Evolutionary conservation across 2,113 vertebrate species (phyloP).

Genomic region (Pyxicephalus adspersus): DNA sequence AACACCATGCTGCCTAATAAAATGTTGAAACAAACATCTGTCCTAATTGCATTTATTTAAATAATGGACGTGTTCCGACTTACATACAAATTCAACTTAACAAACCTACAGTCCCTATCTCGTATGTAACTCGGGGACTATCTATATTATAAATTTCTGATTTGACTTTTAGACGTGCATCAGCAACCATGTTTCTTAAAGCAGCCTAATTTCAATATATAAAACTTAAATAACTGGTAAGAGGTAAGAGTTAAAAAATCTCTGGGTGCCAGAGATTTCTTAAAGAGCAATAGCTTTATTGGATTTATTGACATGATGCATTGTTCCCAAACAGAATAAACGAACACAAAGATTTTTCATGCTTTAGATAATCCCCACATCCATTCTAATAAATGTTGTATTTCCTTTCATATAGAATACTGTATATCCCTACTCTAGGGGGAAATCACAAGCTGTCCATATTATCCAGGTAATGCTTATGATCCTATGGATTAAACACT

Average conservation of each 20-base stretch:
- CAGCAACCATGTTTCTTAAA: too few relatives aligned
- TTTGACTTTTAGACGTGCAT: too few relatives aligned
- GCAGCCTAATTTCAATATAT: not conserved
- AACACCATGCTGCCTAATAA: too few relatives aligned
- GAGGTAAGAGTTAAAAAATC: not conserved
- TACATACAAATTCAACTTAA: too few relatives aligned
- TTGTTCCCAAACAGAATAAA: constrained; percentile 20
- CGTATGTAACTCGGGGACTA: too few relatives aligned
- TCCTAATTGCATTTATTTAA: too few relatives aligned
- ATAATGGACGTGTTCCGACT: too few relatives aligned
- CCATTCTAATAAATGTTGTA: constrained; percentile 19
- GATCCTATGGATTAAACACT: constrained; percentile 10
- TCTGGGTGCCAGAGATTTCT: not conserved
- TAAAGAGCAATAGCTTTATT: not conserved
- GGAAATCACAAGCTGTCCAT: not conserved
- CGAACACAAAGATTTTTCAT: constrained; percentile 1
- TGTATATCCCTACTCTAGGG: constrained; percentile 10
- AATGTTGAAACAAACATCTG: too few relatives aligned
- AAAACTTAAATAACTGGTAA: not conserved
- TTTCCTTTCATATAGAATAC: constrained; percentile 26
- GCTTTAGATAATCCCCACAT: constrained; percentile 20
- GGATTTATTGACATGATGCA: constrained; percentile 32
- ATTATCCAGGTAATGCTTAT: constrained; percentile 1
- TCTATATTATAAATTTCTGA: too few relatives aligned
- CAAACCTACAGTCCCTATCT: too few relatives aligned